Evolutionary conservation across 2,797 vertebrate species (phyloP), one percentile per base, ranked within the genome.

Genomic region (Cirrhinus mrigala): DNA sequence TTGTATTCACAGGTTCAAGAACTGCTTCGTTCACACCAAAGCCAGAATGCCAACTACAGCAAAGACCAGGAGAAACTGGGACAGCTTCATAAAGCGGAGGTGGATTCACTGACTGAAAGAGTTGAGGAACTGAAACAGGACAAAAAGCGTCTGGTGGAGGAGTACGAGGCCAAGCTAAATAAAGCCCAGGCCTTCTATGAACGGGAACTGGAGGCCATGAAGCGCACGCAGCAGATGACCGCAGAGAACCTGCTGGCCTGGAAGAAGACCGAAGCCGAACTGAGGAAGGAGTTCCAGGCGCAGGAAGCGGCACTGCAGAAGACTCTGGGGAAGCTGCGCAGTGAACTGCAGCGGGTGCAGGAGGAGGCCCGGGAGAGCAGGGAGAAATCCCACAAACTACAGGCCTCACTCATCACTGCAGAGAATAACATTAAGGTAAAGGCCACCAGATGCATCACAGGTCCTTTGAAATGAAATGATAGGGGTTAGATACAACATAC

Each of bases 151-250:
- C 94, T 99, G 68, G 96, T 98, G 90, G 98, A 99, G 89, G 98
- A 99, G 87, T 98, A 98, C 24, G 98, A 99, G 92, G 95, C 96
- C 92, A 99, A 98, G 93, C 94, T 99, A 87, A 97, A 91, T 92
- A 98, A 99, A 96, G 97, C 97, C 29, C 98, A 99, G 90, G 96
- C 96, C 22, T 99, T 98, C 90, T 99, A 99, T 73, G 98, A 99
- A 74, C 97, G 96, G 0, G 98, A 99, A 91, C 95, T 99, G 85
- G 98, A 99, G 89, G 97, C 96, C 90, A 96, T 99, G 96, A 99
- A 98, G 95, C 94, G 98, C 71, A 98, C 98, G 6, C 98, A 99
- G 91, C 96, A 98, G 91, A 97, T 99, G 90, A 98, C 98, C 3
- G 96, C 97, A 0, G 98, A 99, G 92, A 99, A 97, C 92, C 93